Base-by-base conservation (phyloP, 2,888 invertebrate genomes). In the Diaperis boleti region DNA sequence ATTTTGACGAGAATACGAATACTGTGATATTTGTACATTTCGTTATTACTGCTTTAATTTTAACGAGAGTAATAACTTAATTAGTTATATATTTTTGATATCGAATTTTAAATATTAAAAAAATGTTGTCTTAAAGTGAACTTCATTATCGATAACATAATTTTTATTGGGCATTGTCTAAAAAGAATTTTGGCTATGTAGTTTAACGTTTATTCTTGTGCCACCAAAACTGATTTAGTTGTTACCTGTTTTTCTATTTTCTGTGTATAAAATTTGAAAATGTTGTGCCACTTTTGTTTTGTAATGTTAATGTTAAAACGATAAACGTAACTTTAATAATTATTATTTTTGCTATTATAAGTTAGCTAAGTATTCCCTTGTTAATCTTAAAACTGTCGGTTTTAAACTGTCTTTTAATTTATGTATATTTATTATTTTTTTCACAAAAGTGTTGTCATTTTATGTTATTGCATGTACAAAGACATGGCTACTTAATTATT, bases 11-110 rank as follows among this genome's bases (percentile, higher is more conserved):
- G 68, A 59, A 72, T 72, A 71, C 70, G 74, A 72, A 76, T 76
- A 76, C 79, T 79, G 79, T 79, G 79, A 79, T 79, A 79, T 78
- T 78, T 78, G 74, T 74, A 76, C 73, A 74, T 75, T 74, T 72
- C 72, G 74, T 76, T 75, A 67, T 70, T 73, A 52, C 42, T 59
- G 10, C 26, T 59, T 73, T 71, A 73, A 69, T 70, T 72, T 72
- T 70, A 71, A 68, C 67, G 69, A 71, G 69, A 70, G 66, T 70
- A 69, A 65, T 67, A 69, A 57, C 68, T 68, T 68, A 60, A 67
- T 74, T 70, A 69, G 63, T 68, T 74, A 63, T 69, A 70, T 75
- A 75, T 74, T 75, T 75, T 75, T 75, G 75, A 75, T 75, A 75
- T 70, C 66, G 66, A 72, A 69, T 67, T 67, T 69, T 69, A 66